Evolutionary conservation across 2,113 vertebrate genomes (phyloP), one percentile per base, ranked within the genome.

Genomic region (Notiomystis cincta): DNA sequence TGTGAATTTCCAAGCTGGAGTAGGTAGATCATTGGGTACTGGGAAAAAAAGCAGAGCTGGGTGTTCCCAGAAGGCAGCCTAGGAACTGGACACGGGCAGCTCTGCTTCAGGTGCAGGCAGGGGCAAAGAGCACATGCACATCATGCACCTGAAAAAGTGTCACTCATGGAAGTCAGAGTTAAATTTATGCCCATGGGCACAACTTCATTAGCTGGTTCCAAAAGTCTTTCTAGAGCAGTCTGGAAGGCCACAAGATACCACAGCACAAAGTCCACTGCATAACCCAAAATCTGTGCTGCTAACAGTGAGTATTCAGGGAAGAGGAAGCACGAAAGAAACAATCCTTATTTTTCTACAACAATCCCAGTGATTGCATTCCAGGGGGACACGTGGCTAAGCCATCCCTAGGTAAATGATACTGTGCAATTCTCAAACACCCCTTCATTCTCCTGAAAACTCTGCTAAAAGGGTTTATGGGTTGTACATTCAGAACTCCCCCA

Each of bases 11-110:
- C 6, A 17, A 64, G 38, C 0, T 45, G 40, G 33, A 3, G 3
- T 13, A 45, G 4, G 51, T 7, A 51, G 13, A 48, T 56, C 57
- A 44, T 0, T 1, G 1, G 21, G 10, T 30, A 11, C 18, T 5
- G 7, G 11, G n/a, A 11, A 56, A 53, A 48, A 90, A 80, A 69
- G 22, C 15, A 76, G 31, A 91, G 48, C 22, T 23, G 24, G 33
- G 7, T 64, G 35, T 82, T 85, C 70, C 67, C 16, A 5, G 48
- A 94, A 79, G 90, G 38, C 28, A 94, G 37, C 23, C 66, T 18
- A 65, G n/a, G 54, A 80, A 56, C 62, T 64, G 47, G 21, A 61
- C 31, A 50, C 1, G n/a, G 8, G 47, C 69, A 82, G 27, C 33
- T 60, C 37, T 48, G 42, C 56, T 79, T 75, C 44, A 40, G 37